A percentile compares a stretch with the other conserved stretches of the same genome.
These are phyloP conservation scores for Epizoanthus ramosus DNA, from an alignment of 92 coral and sea anemone species.

Conservation along the genomic window DNA sequence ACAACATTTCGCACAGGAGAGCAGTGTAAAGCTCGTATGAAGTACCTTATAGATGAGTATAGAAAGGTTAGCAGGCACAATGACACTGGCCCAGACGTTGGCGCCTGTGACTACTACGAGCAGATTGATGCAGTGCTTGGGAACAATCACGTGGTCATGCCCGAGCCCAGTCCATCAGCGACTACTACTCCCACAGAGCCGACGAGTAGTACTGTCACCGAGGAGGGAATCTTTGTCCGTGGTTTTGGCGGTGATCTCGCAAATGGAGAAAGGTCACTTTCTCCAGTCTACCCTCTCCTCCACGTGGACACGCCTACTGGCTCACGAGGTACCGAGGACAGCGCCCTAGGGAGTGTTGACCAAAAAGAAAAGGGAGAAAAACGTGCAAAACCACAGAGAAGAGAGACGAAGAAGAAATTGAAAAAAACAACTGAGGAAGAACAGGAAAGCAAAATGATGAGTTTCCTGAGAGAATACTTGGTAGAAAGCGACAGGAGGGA, in stretches of 20 bases:
- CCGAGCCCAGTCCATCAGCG: slow-evolving; percentile 10
- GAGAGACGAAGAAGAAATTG: slow-evolving; percentile 49
- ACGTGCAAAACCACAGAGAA: slow-evolving; percentile 40
- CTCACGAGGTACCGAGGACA: background rate
- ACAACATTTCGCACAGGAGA: slow-evolving; percentile 60
- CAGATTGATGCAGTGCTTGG: slow-evolving; percentile 57
- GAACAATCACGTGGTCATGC: slow-evolving; percentile 18
- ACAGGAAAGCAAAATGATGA: slow-evolving; percentile 42
- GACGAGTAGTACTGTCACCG: slow-evolving; percentile 36
- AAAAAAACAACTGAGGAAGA: slow-evolving; percentile 47
- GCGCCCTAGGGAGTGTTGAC: background rate
- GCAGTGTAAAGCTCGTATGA: slow-evolving; percentile 68
- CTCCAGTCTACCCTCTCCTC: slow-evolving; percentile 35
- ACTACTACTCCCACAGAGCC: background rate
- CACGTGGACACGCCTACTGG: slow-evolving; percentile 37
- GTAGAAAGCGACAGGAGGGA: slow-evolving; percentile 63
- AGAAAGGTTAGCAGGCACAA: slow-evolving; percentile 45
- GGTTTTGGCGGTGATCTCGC: slow-evolving; percentile 34
- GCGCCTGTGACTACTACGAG: slow-evolving; percentile 58
- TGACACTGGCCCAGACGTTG: slow-evolving; percentile 42
- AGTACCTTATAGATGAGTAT: slow-evolving; percentile 57
- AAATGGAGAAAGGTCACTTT: background rate
- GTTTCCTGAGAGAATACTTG: slow-evolving; percentile 50
- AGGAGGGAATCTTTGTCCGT: slow-evolving; percentile 41
- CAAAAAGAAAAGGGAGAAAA: slow-evolving; percentile 13